These are phyloP conservation scores for Aptenodytes patagonicus DNA, from an alignment of 2,113 vertebrate genomes.

Conservation along the genomic window DNA sequence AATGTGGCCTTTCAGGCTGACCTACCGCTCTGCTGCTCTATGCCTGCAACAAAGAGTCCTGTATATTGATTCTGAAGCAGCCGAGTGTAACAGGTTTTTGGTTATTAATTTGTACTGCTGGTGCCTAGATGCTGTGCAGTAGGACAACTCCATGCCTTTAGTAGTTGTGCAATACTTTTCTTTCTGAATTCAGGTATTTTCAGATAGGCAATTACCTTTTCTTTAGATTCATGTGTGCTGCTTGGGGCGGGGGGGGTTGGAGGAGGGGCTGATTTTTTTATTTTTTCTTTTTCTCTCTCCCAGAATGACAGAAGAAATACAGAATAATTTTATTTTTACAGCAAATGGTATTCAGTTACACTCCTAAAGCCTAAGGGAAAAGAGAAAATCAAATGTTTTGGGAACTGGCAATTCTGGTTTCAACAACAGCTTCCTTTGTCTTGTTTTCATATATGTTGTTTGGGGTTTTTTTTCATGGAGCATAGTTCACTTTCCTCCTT, in stretches of 20 bases:
- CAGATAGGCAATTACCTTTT: background rate
- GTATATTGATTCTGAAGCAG: background rate
- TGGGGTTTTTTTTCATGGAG: background rate
- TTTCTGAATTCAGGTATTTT: background rate
- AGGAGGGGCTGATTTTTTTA: background rate
- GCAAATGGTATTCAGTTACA: background rate
- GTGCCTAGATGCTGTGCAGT: background rate
- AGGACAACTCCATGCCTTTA: background rate
- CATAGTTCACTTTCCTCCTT: background rate
- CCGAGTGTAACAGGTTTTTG: background rate
- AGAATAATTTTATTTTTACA: background rate
- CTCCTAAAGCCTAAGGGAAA: background rate
- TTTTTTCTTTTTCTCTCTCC: background rate
- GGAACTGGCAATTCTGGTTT: background rate
- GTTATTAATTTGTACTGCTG: background rate
- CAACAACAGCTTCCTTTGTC: conserved; percentile 12
- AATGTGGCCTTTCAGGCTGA: background rate
- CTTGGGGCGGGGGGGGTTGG: background rate
- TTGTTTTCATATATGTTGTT: background rate
- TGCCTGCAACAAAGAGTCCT: background rate
- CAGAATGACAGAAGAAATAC: background rate
- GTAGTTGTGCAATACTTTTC: background rate
- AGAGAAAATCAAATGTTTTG: conserved; percentile 2
- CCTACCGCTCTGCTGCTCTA: background rate
- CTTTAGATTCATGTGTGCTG: background rate